phyloP scores from a whole-genome alignment of 2,888 invertebrate genomes.

The Volucella inflata region DNA sequence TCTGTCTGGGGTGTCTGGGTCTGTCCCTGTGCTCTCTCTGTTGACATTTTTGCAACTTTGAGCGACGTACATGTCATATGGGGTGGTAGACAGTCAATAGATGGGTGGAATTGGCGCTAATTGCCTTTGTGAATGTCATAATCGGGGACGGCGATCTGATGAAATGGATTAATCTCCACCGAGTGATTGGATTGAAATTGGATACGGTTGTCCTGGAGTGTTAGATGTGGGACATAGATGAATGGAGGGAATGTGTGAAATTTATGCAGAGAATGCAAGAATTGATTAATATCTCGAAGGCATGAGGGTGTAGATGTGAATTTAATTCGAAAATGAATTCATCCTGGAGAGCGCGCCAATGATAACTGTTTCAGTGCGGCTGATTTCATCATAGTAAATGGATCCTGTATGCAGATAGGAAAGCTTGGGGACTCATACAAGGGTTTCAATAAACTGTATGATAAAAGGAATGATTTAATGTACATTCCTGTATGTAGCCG shows the following conservation, averaged over 20 bases:
- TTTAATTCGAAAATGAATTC: background rate
- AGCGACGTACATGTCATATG: background rate
- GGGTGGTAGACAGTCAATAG: too few relatives aligned
- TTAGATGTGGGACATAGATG: constrained; percentile 21
- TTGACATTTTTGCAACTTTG: background rate
- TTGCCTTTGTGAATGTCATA: constrained; percentile 63
- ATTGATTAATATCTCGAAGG: constrained; percentile 33
- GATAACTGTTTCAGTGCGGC: too few relatives aligned
- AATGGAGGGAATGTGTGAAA: constrained; percentile 40
- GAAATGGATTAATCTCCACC: constrained; percentile 40
- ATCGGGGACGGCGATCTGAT: constrained; percentile 22
- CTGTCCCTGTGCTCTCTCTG: background rate
- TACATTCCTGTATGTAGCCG: too few relatives aligned
- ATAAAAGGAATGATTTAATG: too few relatives aligned
- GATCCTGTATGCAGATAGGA: too few relatives aligned
- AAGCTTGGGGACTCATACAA: too few relatives aligned
- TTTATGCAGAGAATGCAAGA: constrained; percentile 35
- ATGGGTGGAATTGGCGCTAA: constrained; percentile 31
- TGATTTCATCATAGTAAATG: too few relatives aligned
- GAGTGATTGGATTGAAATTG: constrained; percentile 36
- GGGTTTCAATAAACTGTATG: too few relatives aligned
- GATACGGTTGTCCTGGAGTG: constrained; percentile 12
- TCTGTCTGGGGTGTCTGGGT: constrained; percentile 7
- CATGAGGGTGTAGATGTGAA: constrained; percentile 1
- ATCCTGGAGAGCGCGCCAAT: too few relatives aligned